Evolutionary conservation across 2,888 invertebrate species (phyloP), one percentile per base, ranked within the genome.

Genomic region (Hypolimnas misippus): DNA sequence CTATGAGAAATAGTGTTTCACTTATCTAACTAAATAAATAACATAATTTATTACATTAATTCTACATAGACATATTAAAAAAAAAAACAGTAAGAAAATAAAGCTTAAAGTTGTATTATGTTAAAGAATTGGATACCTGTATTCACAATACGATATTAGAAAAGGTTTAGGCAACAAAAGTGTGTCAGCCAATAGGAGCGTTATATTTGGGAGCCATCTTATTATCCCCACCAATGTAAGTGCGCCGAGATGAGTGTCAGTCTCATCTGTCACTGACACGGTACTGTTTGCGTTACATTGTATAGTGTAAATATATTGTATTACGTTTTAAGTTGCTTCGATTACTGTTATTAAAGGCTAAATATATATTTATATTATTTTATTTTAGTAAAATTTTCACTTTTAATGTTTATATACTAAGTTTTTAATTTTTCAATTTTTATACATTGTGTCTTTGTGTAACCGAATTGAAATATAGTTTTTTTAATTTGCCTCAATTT

Each of bases 181-280:
- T 49, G 6, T 31, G 10, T 19, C 46, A 59, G 40, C 86, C 85
- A 86, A 85, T 86, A 50, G 69, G 58, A 65, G 49, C 19, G 57
- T 57, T 54, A 25, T 25, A 46, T 70, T 64, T 10, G 33, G 67
- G 67, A 73, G 88, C 89, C 88, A 89, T 89, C 35, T 86, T 87
- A 75, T 63, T 76, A 73, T 75, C 79, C 80, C 82, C 76, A 76
- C 82, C 79, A 75, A 65, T 64, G 16, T 42, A 12, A 57, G 51
- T 25, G 52, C 33, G 57, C 38, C 63, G 69, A 74, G 72, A 77
- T 71, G 70, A 73, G 59, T 31, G 16, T 55, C 76, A 79, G 74
- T 78, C 71, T 70, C 77, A 81, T 85, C 76, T 80, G 78, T 84
- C 77, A 76, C 69, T 63, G 77, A 78, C 77, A 73, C 58, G 67